Conservation (phyloP, 2,113 vertebrate species). For the Clarias batrachus region DNA sequence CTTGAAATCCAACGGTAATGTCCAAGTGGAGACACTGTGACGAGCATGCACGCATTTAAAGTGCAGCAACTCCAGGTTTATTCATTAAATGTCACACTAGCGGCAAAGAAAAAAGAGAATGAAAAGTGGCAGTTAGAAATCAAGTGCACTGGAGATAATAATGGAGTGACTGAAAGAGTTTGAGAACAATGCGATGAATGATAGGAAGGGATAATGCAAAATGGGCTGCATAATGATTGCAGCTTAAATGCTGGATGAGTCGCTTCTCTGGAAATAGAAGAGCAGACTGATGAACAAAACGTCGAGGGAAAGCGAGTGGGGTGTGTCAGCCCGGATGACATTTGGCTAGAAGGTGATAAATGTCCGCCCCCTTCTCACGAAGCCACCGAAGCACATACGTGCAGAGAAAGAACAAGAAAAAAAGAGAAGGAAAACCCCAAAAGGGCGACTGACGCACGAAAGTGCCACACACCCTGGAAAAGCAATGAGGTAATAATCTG, state of each 20-base stretch:
- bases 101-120: not conserved
- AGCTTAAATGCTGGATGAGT: slow-evolving; percentile 40
- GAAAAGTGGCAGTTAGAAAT: not conserved
- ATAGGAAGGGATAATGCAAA: slow-evolving; percentile 13
- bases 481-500: slow-evolving; percentile 54
- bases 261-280: slow-evolving; percentile 52
- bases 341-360: slow-evolving; percentile 63
- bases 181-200: slow-evolving; percentile 17
- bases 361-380: slow-evolving; percentile 55
- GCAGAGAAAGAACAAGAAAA: slow-evolving; percentile 42
- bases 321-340: slow-evolving; percentile 54
- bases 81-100: not conserved
- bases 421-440: slow-evolving; percentile 52
- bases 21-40: not conserved
- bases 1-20: not conserved
- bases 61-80: not conserved
- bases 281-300: slow-evolving; percentile 33
- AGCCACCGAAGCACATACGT: slow-evolving; percentile 51
- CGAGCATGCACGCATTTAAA: not conserved
- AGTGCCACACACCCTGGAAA: slow-evolving; percentile 54
- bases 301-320: slow-evolving; percentile 44
- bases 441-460: slow-evolving; percentile 54
- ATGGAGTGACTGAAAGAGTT: not conserved
- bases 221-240: slow-evolving; percentile 34
- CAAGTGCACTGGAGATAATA: not conserved